Evolutionary conservation across 2,797 vertebrate species (phyloP).

Genomic region (Bufotes viridis): DNA sequence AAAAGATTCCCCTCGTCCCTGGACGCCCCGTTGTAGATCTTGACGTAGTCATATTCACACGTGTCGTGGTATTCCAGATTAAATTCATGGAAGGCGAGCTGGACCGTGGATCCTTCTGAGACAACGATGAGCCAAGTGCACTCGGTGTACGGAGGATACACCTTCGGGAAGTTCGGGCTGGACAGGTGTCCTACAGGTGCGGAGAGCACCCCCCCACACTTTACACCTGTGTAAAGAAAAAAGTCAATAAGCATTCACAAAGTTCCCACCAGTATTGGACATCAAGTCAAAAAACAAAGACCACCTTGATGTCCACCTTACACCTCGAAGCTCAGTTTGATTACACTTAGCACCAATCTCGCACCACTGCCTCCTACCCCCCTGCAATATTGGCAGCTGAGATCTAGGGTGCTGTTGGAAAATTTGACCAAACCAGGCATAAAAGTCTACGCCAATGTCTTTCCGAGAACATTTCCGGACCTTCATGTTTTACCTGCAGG

Average conservation of each 20-base stretch:
- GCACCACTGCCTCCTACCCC: not conserved
- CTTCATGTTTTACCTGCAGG: not conserved
- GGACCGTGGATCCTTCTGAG: constrained; percentile 90
- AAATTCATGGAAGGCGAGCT: constrained; percentile 91
- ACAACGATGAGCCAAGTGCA: constrained; percentile 96
- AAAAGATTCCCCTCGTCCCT: constrained; percentile 91
- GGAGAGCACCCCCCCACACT: constrained; percentile 96
- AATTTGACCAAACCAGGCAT: not conserved
- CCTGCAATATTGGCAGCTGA: not conserved
- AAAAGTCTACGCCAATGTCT: not conserved
- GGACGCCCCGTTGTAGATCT: constrained; percentile 91
- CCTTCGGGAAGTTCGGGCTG: constrained; percentile 93
- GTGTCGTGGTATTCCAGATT: constrained; percentile 88
- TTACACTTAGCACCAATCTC: not conserved
- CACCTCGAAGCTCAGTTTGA: too few relatives aligned
- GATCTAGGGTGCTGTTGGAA: not conserved
- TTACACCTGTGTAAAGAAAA: constrained; percentile 80
- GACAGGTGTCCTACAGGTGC: constrained; percentile 89
- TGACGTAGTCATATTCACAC: constrained; percentile 93
- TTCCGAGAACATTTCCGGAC: not conserved
- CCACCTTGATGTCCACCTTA: too few relatives aligned
- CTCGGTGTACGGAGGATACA: constrained; percentile 90
- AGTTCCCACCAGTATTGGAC: not conserved
- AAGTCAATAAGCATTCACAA: not conserved
- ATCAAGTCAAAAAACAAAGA: not conserved